These are phyloP conservation scores for Lithobius niger DNA, from an alignment of 1,140 invertebrate species.

Conservation along the genomic window DNA sequence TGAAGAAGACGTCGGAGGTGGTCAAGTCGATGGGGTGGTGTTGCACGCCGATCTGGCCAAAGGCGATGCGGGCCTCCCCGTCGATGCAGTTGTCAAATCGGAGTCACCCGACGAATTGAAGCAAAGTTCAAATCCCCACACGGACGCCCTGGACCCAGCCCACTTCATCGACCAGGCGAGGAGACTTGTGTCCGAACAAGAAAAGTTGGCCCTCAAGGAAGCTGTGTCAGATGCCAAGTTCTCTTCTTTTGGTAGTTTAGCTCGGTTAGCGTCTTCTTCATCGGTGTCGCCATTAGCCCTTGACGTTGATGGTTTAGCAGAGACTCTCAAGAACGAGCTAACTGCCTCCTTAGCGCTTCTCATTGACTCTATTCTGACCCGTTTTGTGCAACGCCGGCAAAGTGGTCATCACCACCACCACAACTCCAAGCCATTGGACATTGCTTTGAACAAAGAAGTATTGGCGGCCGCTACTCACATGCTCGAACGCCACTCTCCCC, in stretches of 20 bases:
- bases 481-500: conserved; percentile 65
- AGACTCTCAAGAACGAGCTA: conserved; percentile 78
- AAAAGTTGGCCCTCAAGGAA: conserved; percentile 53
- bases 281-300: conserved; percentile 31
- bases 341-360: conserved; percentile 63
- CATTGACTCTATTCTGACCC: conserved; percentile 74
- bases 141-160: conserved; percentile 10
- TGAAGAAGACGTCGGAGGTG: conserved; percentile 19
- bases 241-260: conserved; percentile 20
- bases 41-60: not conserved
- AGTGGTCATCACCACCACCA: conserved; percentile 31
- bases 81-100: conserved; percentile 33
- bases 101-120: conserved; percentile 3
- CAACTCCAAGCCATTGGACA: not conserved
- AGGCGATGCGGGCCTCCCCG: conserved; percentile 32
- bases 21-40: conserved; percentile 13
- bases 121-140: not conserved
- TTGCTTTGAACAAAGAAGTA: conserved; percentile 62
- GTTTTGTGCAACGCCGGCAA: conserved; percentile 59
- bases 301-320: conserved; percentile 72
- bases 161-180: conserved; percentile 19
- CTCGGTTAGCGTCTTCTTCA: conserved; percentile 30
- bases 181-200: conserved; percentile 41
- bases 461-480: conserved; percentile 46
- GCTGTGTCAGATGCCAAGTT: conserved; percentile 24